Base-by-base conservation (phyloP, 2,888 invertebrate genomes). In the Drosophila vallismaia region DNA sequence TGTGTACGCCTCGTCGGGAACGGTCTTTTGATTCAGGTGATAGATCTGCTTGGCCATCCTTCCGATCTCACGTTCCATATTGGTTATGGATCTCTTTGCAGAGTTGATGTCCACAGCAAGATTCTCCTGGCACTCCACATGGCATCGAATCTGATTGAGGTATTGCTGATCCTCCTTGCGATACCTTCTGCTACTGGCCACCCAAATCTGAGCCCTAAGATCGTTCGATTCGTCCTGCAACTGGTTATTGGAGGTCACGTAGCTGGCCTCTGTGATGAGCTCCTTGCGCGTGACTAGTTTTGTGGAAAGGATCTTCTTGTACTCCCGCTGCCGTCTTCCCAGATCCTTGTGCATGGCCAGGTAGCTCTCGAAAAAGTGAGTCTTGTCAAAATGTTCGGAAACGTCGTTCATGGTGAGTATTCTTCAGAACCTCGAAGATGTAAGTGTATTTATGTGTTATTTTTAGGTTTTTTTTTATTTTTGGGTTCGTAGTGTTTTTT, bases 111-210 rank as follows among this genome's bases (percentile, higher is more conserved):
- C 89, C 2, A 76, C 64, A 0, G 77, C 66, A 3, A 91, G 66
- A 28, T 79, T 77, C 60, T 91, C 89, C 56, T 91, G 91, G 53
- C 91, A 91, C 1, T 79, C 73, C 0, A 90, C 88, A 50, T 91
- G 90, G 10, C 88, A 88, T 26, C 84, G 74, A 9, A 91, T 89
- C 38, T 77, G 77, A 6, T 70, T 66, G 12, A 91, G 66, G 33
- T 76, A 80, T 0, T 77, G 70, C 10, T 73, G 66, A 24, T 89
- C 88, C 33, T 86, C 78, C 1, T 73, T 72, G 7, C 69, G 49
- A 36, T 91, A 89, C 0, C 86, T 88, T 0, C 69, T 12, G 0
- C 90, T 90, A 4, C 69, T 83, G 6, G 91, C 91, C 54, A 91
- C 90, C 89, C 89, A 89, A 31, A 91, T 85, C 59, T 90, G 87